These are phyloP conservation scores for Xenops minutus DNA, from an alignment of 2,797 vertebrate species.

Conservation along the genomic window DNA sequence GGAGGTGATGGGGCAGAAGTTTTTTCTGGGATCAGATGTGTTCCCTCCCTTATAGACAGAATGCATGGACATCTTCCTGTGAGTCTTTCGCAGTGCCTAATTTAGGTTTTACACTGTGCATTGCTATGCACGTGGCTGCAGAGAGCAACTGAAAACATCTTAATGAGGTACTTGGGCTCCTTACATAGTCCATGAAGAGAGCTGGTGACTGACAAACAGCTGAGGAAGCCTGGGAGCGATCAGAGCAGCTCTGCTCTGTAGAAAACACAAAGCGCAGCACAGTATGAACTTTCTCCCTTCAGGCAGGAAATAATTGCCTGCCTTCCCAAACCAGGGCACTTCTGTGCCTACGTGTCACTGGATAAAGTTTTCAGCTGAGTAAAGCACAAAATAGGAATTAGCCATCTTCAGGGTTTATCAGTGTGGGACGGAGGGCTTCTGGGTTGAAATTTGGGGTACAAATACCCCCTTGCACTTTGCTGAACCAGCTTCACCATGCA, in stretches of 20 bases:
- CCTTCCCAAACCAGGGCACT: constrained; percentile 49
- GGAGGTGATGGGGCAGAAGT: neutral
- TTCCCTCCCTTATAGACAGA: neutral
- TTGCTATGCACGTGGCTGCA: neutral
- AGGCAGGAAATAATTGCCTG: constrained; percentile 66
- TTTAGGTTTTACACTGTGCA: constrained; percentile 25
- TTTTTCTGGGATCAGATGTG: neutral
- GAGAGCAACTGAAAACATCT: constrained; percentile 49
- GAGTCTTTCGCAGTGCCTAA: neutral
- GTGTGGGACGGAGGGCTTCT: neutral
- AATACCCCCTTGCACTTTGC: neutral
- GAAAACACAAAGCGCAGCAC: constrained; percentile 37
- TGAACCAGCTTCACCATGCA: neutral
- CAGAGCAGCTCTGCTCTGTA: constrained; percentile 18
- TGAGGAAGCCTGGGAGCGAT: constrained; percentile 45
- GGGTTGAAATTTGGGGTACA: neutral
- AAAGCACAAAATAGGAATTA: neutral
- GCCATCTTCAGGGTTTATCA: neutral
- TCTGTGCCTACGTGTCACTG: neutral
- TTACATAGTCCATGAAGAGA: constrained; percentile 9
- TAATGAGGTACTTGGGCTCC: constrained; percentile 55
- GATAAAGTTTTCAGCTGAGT: constrained; percentile 28
- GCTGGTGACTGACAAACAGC: constrained; percentile 54
- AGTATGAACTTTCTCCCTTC: constrained; percentile 58
- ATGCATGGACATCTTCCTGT: neutral